These are phyloP conservation scores for Pantherophis guttatus DNA, from an alignment of 2,113 vertebrate species.

Conservation along the genomic window DNA sequence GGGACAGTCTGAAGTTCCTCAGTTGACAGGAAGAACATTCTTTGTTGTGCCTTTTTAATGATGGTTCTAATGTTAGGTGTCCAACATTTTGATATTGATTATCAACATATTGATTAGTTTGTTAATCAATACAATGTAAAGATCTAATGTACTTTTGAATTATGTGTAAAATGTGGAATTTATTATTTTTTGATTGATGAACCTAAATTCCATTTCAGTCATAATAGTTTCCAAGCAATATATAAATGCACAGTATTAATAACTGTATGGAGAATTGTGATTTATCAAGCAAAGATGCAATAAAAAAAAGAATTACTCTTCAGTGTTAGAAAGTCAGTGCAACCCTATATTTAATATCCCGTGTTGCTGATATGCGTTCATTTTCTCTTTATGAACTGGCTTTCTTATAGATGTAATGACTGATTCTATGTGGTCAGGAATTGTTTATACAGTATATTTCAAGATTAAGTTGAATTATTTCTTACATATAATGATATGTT, in stretches of 20 bases:
- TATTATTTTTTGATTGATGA: background rate
- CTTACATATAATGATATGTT: background rate
- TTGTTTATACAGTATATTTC: background rate
- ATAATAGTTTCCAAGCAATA: background rate
- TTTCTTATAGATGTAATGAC: background rate
- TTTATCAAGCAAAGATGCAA: background rate
- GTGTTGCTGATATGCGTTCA: background rate
- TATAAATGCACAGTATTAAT: background rate
- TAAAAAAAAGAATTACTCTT: background rate
- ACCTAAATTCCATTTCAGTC: background rate
- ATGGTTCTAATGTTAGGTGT: background rate
- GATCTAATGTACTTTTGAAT: background rate
- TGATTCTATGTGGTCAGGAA: background rate
- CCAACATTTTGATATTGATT: background rate
- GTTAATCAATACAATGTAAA: background rate
- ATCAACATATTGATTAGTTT: background rate
- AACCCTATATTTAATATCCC: background rate
- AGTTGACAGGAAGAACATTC: background rate
- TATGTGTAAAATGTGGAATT: background rate
- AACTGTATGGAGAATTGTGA: background rate
- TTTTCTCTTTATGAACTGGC: background rate
- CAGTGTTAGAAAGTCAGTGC: background rate
- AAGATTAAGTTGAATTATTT: background rate
- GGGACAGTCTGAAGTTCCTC: too few species aligned
- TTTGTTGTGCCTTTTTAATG: background rate